Evolutionary conservation across 2,888 invertebrate genomes (phyloP).

Genomic region (Brassicogethes aeneus): DNA sequence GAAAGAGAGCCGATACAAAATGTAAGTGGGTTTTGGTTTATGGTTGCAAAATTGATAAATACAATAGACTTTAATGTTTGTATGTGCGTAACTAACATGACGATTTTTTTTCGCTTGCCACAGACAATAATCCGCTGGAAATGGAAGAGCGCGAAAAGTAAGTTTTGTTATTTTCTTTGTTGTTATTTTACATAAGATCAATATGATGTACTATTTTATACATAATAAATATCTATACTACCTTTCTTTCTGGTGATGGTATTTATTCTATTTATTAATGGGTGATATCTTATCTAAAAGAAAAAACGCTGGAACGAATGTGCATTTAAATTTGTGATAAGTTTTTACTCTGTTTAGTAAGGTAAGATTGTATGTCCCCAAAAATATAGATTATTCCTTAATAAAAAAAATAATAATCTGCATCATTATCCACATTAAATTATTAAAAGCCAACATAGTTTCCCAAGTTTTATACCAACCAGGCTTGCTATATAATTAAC

Average conservation of each 20-base stretch:
- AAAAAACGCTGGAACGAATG: constrained; percentile 12
- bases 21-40: constrained; percentile 63
- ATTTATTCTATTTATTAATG: constrained; percentile 1
- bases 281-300: background rate
- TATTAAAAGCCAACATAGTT: too few relatives aligned
- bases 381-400: too few relatives aligned
- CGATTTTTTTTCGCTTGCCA: constrained; percentile 39
- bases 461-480: too few relatives aligned
- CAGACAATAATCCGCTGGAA: constrained; percentile 73
- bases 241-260: constrained; percentile 15
- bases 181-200: constrained; percentile 1
- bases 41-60: too few relatives aligned
- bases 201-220: constrained; percentile 4
- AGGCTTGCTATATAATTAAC: too few relatives aligned
- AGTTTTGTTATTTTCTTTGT: constrained; percentile 41
- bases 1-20: constrained; percentile 72
- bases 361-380: background rate
- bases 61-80: constrained; percentile 2
- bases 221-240: constrained; percentile 3
- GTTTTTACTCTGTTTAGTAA: constrained; percentile 8
- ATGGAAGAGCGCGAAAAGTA: constrained; percentile 81
- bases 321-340: constrained; percentile 37
- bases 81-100: constrained; percentile 13
- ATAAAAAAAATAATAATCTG: too few relatives aligned
- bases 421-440: too few relatives aligned